Conservation (phyloP, 2,888 invertebrate species). For the Drosophila neonasuta region DNA sequence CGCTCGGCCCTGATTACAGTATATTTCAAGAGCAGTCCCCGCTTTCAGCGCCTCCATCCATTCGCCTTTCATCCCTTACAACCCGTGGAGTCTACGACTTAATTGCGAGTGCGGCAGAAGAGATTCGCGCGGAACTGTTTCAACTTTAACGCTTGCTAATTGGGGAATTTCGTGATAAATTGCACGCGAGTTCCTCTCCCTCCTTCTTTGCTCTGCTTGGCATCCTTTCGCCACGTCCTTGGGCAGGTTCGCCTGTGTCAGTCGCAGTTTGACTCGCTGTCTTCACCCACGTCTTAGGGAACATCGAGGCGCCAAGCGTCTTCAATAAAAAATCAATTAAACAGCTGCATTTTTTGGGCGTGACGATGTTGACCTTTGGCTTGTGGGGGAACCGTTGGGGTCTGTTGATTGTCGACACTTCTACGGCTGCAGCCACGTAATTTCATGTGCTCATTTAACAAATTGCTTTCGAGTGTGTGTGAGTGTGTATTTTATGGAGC, state of each 20-base stretch:
- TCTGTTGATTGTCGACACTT: conserved; percentile 39
- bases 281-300: background rate
- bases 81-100: conserved; percentile 29
- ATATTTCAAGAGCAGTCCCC: conserved; percentile 18
- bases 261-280: background rate
- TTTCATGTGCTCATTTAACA: conserved; percentile 43
- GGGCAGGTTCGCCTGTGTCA: conserved; percentile 1
- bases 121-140: conserved; percentile 14
- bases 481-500: background rate
- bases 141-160: conserved; percentile 59
- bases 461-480: conserved; percentile 39
- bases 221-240: background rate
- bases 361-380: conserved; percentile 46
- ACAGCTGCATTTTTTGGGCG: conserved; percentile 33
- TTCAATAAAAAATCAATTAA: conserved; percentile 59
- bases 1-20: conserved; percentile 51
- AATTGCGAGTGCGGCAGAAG: conserved; percentile 35
- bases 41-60: background rate
- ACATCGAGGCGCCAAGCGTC: conserved; percentile 13
- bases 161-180: conserved; percentile 64
- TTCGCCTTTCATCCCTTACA: background rate
- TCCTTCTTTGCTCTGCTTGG: conserved; percentile 3
- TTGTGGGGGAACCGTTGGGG: conserved; percentile 5
- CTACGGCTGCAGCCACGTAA: conserved; percentile 50
- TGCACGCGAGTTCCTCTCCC: conserved; percentile 13